Conservation (phyloP, 2,797 vertebrate species). For the Phrynocephalus forsythii region DNA sequence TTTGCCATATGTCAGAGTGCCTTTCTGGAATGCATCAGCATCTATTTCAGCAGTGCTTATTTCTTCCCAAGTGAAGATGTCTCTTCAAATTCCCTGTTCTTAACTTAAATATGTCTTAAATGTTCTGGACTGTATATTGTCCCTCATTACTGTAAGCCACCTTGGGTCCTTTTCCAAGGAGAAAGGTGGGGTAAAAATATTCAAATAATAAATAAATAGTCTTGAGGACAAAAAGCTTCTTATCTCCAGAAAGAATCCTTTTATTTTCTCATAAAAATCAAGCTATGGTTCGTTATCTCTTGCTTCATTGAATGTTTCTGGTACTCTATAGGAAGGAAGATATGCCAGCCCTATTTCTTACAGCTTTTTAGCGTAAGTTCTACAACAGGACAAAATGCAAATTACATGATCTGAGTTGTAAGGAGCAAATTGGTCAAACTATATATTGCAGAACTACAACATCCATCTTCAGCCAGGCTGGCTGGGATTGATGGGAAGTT, state of each 20-base stretch:
- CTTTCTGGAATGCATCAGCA: not conserved
- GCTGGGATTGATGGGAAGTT: not conserved
- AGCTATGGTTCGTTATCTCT: not conserved
- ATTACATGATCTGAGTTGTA: not conserved
- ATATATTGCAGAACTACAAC: not conserved
- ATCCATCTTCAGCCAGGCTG: not conserved
- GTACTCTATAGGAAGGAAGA: not conserved
- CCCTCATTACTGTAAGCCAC: too few relatives aligned
- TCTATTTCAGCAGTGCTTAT: not conserved
- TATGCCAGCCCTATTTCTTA: not conserved
- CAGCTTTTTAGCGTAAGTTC: not conserved
- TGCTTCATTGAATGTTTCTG: not conserved
- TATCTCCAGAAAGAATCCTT: too few relatives aligned
- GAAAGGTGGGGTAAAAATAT: too few relatives aligned
- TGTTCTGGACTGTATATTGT: too few relatives aligned
- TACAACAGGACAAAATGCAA: not conserved
- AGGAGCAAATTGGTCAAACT: not conserved
- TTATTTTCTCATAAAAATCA: not conserved
- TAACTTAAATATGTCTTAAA: too few relatives aligned
- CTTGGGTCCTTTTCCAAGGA: too few relatives aligned
- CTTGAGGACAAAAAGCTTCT: not conserved
- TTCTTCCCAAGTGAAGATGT: too few relatives aligned
- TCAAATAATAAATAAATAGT: too few relatives aligned
- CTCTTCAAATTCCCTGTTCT: too few relatives aligned
- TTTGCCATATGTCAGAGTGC: not conserved